Percentiles rank a stretch among this genome's conserved stretches.
These are phyloP conservation scores for Drosophila carrolli DNA, from an alignment of 1,140 invertebrate genomes.

Conservation along the genomic window DNA sequence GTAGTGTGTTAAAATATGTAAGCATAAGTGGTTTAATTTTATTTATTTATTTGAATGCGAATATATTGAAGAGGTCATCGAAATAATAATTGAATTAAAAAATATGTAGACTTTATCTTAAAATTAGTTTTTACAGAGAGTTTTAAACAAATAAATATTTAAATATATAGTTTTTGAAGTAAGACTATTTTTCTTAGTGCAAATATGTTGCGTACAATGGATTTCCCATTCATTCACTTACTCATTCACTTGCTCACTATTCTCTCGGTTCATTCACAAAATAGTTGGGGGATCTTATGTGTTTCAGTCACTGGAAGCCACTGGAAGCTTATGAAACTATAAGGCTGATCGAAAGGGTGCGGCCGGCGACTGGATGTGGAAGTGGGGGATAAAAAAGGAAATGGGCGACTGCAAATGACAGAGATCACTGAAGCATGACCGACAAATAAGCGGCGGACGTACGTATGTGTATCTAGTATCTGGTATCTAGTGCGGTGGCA, in stretches of 20 bases:
- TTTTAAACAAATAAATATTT: too few species aligned
- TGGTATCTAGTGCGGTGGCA: constrained; percentile 53
- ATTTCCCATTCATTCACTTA: constrained; percentile 14
- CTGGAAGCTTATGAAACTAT: constrained; percentile 23
- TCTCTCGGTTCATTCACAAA: constrained; percentile 52
- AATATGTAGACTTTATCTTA: too few species aligned
- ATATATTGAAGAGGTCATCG: too few species aligned
- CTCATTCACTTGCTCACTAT: constrained; percentile 11
- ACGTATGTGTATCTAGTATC: constrained; percentile 67
- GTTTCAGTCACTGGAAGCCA: constrained; percentile 56
- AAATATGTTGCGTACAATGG: constrained; percentile 11
- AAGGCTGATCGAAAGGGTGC: constrained; percentile 52
- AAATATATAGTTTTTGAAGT: too few species aligned
- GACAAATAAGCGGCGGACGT: constrained; percentile 66
- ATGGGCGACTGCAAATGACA: constrained; percentile 80
- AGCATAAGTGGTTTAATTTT: too few species aligned
- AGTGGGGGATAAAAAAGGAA: constrained; percentile 76
- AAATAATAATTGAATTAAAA: too few species aligned
- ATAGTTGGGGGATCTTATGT: constrained; percentile 37
- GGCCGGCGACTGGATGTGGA: constrained; percentile 40
- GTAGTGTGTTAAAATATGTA: too few species aligned
- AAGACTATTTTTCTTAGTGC: constrained; percentile 3
- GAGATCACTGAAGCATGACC: constrained; percentile 81
- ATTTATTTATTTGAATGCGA: too few species aligned
- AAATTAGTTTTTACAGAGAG: too few species aligned